Base-by-base conservation (phyloP, 2,113 vertebrate genomes). In the Bettongia penicillata region DNA sequence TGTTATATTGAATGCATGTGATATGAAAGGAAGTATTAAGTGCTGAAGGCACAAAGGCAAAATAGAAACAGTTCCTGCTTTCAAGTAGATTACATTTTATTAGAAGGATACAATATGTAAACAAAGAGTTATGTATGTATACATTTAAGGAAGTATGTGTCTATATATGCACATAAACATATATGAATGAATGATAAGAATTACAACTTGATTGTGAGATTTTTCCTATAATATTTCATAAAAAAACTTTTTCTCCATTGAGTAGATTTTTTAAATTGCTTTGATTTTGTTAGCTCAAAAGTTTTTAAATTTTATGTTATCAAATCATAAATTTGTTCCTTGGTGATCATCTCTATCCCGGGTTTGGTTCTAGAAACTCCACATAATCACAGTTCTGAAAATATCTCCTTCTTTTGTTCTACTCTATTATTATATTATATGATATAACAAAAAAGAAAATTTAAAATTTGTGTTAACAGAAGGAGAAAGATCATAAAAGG, bases 91-190 rank as follows among this genome's bases (percentile, higher is more conserved):
- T 61, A 68, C 8, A 57, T 57, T 57, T 61, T 16, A 77, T 77
- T 77, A 77, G 14, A 14, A 77, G 4, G 37, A 6, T 77, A 77
- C 14, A 68, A 14, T 11, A 68, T 61, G 12, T 77, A n/a, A 77
- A n/a, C 6, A n/a, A 19, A n/a, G 31, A n/a, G 0, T 14, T 77
- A 5, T 68, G 10, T n/a, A 8, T 19, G 0, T n/a, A n/a, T n/a
- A 37, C 12, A 77, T 77, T 77, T n/a, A 77, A 77, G 3, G 0
- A 77, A 19, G 12, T 77, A 19, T 77, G 61, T n/a, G 14, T 77
- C 1, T n/a, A 19, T 77, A 77, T n/a, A 37, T 19, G 5, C 14
- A 77, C 12, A n/a, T 77, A n/a, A n/a, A n/a, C 14, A 77, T n/a
- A n/a, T 16, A 19, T n/a, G 3, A n/a, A 19, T n/a, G 12, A 77